phyloP scores from a whole-genome alignment of 1,140 invertebrate species.

The Drosophila novamexicana region DNA sequence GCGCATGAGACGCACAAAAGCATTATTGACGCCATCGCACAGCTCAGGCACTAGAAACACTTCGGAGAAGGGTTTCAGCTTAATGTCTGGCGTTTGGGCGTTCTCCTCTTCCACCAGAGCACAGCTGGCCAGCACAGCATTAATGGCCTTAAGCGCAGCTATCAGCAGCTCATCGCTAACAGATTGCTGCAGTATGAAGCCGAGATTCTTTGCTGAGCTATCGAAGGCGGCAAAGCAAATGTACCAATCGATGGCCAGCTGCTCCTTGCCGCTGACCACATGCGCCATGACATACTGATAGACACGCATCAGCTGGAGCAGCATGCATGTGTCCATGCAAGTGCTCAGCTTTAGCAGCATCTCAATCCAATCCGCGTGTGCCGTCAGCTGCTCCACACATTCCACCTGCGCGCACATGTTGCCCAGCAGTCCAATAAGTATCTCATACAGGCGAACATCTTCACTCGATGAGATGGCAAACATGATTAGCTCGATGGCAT shows the following conservation, averaged over 20 bases:
- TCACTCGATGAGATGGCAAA: slow-evolving; percentile 84
- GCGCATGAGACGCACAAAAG: slow-evolving; percentile 73
- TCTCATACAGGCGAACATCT: slow-evolving; percentile 88
- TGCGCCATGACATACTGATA: slow-evolving; percentile 86
- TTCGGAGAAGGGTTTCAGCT: slow-evolving; percentile 67
- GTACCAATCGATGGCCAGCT: slow-evolving; percentile 75
- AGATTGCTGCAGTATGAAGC: slow-evolving; percentile 89
- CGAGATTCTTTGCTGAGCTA: slow-evolving; percentile 86
- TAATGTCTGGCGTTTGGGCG: slow-evolving; percentile 44
- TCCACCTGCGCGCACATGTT: slow-evolving; percentile 87
- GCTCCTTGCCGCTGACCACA: slow-evolving; percentile 64
- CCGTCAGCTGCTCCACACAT: slow-evolving; percentile 84
- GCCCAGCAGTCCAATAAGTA: slow-evolving; percentile 89
- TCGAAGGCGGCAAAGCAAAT: slow-evolving; percentile 68
- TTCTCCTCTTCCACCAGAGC: slow-evolving; percentile 74
- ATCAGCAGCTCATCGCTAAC: slow-evolving; percentile 87
- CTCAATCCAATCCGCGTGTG: slow-evolving; percentile 83
- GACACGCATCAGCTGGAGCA: slow-evolving; percentile 89
- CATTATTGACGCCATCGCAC: slow-evolving; percentile 72
- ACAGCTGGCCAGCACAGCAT: slow-evolving; percentile 85
- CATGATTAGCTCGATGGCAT: slow-evolving; percentile 87
- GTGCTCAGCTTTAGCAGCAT: slow-evolving; percentile 86
- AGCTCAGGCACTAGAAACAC: slow-evolving; percentile 70
- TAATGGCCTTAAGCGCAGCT: slow-evolving; percentile 86
- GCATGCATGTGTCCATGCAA: slow-evolving; percentile 87